Base-by-base conservation (phyloP, 2,888 invertebrate genomes). In the Conistra vaccinii region DNA sequence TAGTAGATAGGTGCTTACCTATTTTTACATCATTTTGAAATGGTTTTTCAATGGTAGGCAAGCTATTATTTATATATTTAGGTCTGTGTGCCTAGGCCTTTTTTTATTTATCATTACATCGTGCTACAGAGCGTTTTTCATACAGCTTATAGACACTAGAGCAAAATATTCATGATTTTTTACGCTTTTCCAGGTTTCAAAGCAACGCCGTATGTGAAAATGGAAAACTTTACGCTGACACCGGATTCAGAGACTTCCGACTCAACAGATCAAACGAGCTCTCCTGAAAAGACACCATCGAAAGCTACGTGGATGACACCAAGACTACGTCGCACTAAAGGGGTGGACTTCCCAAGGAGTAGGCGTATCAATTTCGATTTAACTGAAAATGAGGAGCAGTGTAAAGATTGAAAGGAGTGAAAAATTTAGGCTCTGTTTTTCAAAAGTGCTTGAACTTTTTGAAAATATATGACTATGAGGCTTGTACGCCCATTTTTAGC, bases 341-440 rank as follows among this genome's bases (percentile, higher is more conserved):
- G 86, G 3, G 71, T 79, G 1, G 75, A 87, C 62, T 69, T 84
- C 20, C 82, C 77, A 0, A 84, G 58, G 57, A 74, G 69, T 14
- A 85, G 82, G 69, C 83, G 83, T 53, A 77, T 90, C 14, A 76
- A 90, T 66, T 91, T 91, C 58, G 86, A 90, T 77, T 69, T 88
- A 51, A 66, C 81, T 14, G 90, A 91, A 83, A 76, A 87, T 35
- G 67, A 69, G 14, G 78, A 81, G 23, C 58, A 60, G 2, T 3
- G 20, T 42, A 61, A 26, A n/a, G n/a, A 45, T 65, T 74, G 17
- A 69, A 42, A 32, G 5, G 6, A 68, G 2, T 35, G n/a, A 66
- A 29, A 7, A 39, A 26, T 32, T 17, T n/a, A 20, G 12, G 20
- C 45, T 26, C 2, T 26, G 5, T 29, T 60, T 42, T 51, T 32